Conservation (phyloP, 2,888 invertebrate genomes). For the Copidosoma aretas region DNA sequence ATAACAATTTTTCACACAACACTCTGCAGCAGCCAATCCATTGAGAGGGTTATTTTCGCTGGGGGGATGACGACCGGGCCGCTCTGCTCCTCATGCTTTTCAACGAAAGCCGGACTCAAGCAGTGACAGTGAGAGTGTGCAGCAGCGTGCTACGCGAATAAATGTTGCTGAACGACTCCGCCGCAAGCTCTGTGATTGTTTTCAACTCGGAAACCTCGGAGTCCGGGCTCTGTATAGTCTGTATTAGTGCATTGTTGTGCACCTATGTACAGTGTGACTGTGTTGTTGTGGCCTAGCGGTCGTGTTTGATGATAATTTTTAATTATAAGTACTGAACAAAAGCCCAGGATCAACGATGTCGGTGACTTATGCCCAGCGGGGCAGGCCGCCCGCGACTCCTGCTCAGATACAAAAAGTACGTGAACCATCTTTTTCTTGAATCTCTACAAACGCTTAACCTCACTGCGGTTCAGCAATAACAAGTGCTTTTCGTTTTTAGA, state of each 20-base stretch:
- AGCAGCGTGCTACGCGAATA: constrained; percentile 1
- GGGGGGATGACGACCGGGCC: not conserved
- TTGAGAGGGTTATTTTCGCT: not conserved
- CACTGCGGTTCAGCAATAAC: not conserved
- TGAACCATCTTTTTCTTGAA: constrained; percentile 3
- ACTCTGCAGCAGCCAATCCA: constrained; percentile 1
- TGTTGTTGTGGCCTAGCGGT: not conserved
- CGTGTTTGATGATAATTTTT: not conserved
- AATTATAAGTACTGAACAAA: not conserved
- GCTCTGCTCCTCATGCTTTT: not conserved
- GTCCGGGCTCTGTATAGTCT: no score
- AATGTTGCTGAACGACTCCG: constrained; percentile 23
- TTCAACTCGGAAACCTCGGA: constrained; percentile 3
- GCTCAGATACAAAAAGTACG: constrained; percentile 81
- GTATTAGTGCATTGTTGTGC: no score
- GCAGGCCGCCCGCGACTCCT: constrained; percentile 78
- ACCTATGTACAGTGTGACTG: no score
- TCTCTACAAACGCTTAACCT: constrained; percentile 27
- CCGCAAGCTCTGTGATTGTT: constrained; percentile 30
- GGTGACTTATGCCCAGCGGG: constrained; percentile 76
- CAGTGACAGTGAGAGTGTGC: not conserved
- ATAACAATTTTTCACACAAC: constrained; percentile 39
- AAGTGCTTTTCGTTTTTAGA: constrained; percentile 63
- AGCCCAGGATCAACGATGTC: constrained; percentile 66
- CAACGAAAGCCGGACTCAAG: not conserved